Conservation (phyloP, 64 coral and sea anemone genomes). For the Porites lutea region DNA sequence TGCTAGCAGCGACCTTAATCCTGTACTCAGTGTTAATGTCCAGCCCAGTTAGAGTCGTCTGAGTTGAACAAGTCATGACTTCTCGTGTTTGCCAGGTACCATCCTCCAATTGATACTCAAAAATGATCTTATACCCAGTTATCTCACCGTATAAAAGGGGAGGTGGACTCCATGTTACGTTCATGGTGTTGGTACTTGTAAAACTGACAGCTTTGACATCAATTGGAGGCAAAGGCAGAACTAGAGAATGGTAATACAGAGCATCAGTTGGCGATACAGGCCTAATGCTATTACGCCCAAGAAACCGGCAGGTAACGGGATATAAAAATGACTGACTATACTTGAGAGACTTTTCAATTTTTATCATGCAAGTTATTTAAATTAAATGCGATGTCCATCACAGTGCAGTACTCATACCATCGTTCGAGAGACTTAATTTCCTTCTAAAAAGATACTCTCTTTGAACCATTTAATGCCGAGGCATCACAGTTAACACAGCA, state of each 20-base stretch:
- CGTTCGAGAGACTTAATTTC: no score
- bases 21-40: neutral
- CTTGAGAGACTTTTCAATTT: no score
- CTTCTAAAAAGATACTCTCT: no score
- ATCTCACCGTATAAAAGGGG: neutral
- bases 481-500: no score
- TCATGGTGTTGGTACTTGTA: neutral
- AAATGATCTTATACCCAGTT: neutral
- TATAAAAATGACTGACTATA: no score
- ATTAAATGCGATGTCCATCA: no score
- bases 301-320: no score
- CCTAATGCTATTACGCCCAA: neutral
- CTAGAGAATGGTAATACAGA: neutral
- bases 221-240: neutral
- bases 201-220: neutral
- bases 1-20: slow-evolving; percentile 5
- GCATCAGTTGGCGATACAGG: neutral
- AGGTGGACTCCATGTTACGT: slow-evolving; percentile 7
- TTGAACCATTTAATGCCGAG: no score
- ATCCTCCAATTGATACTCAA: neutral
- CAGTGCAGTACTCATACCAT: no score
- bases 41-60: neutral
- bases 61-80: neutral
- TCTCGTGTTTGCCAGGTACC: neutral
- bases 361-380: no score